phyloP scores from a whole-genome alignment of 2,113 vertebrate genomes.

The Corapipo altera region DNA sequence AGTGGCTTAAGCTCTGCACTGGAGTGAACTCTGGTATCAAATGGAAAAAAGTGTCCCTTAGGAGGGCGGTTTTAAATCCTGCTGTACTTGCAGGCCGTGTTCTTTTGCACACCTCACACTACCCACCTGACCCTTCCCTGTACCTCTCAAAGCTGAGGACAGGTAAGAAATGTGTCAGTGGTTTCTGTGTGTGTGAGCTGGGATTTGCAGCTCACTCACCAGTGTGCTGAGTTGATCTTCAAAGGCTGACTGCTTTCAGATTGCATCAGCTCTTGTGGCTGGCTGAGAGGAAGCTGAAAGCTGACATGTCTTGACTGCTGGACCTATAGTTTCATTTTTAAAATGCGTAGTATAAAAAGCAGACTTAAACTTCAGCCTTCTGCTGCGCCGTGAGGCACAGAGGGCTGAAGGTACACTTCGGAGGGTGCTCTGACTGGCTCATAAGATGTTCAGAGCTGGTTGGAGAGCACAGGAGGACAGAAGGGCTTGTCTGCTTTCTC shows the following conservation, averaged over 20 bases:
- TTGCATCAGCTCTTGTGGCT: background rate
- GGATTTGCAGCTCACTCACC: background rate
- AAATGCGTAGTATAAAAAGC: background rate
- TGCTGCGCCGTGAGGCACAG: rapidly evolving
- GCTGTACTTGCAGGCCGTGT: background rate
- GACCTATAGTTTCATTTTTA: background rate
- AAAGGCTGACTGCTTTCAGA: background rate
- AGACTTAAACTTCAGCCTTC: background rate
- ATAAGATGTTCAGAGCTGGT: background rate
- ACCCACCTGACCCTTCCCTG: rapidly evolving
- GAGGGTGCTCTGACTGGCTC: background rate
- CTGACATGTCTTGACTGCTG: background rate
- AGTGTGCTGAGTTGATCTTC: background rate
- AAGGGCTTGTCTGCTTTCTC: background rate
- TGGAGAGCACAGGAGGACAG: background rate
- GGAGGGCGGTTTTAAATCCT: background rate
- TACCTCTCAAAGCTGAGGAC: background rate
- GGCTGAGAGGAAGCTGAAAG: background rate
- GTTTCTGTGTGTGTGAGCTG: background rate
- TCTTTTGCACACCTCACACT: background rate
- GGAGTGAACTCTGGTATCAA: background rate
- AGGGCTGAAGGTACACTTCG: background rate
- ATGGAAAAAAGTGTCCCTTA: background rate
- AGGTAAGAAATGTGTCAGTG: background rate
- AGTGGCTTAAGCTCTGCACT: rapidly evolving